Evolutionary conservation across 1,140 invertebrate genomes (phyloP).

Genomic region (Dreissena rostriformis): DNA sequence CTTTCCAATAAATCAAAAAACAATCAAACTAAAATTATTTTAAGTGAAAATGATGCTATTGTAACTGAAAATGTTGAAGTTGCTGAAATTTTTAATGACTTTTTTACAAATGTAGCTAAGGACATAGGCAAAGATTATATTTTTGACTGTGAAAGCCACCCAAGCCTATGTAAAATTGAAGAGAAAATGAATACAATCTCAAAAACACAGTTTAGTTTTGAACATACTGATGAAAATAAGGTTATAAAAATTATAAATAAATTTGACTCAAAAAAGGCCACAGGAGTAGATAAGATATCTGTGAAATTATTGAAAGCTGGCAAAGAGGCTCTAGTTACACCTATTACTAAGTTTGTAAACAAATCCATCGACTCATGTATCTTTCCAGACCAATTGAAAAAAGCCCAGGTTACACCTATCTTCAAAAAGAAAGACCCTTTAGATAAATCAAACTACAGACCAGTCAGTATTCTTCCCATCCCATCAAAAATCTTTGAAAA

Average conservation of each 20-base stretch:
- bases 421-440: slow-evolving; percentile 2
- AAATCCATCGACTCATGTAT: background rate
- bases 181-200: background rate
- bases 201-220: background rate
- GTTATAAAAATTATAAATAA: slow-evolving; percentile 10
- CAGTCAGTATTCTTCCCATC: slow-evolving; percentile 3
- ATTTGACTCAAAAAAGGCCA: slow-evolving; percentile 63
- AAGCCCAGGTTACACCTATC: background rate
- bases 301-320: background rate
- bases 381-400: background rate
- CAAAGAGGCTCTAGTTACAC: background rate
- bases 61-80: slow-evolving; percentile 33
- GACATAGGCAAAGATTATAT: no score
- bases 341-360: background rate
- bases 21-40: slow-evolving; percentile 3
- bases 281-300: background rate
- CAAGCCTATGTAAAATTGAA: slow-evolving; percentile 21
- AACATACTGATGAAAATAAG: background rate
- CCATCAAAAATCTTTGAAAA: slow-evolving; percentile 16
- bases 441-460: slow-evolving; percentile 2
- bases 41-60: slow-evolving; percentile 23
- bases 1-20: slow-evolving; percentile 17
- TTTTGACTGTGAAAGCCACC: slow-evolving; percentile 19
- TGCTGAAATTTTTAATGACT: slow-evolving; percentile 36
- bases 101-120: slow-evolving; percentile 49